Conservation (phyloP, 2,888 invertebrate genomes). For the Nephrotoma appendiculata region DNA sequence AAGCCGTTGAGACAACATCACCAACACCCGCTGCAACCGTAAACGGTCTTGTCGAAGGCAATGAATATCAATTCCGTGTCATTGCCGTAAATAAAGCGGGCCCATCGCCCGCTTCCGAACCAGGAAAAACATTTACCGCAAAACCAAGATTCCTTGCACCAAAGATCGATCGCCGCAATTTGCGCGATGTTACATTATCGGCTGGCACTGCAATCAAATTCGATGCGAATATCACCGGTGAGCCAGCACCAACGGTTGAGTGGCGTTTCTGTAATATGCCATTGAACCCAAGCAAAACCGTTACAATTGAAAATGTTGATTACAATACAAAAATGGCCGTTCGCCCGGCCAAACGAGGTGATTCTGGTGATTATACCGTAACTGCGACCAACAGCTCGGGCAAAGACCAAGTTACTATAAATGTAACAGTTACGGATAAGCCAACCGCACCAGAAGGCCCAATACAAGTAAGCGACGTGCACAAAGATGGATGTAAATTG, state of each 20-base stretch:
- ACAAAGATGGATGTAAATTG: constrained; percentile 83
- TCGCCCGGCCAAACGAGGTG: constrained; percentile 63
- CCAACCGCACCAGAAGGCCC: constrained; percentile 83
- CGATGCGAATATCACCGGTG: constrained; percentile 85
- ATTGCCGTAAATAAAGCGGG: constrained; percentile 93
- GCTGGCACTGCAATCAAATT: constrained; percentile 87
- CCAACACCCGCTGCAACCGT: constrained; percentile 63
- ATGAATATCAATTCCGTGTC: constrained; percentile 93
- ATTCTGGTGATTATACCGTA: constrained; percentile 77
- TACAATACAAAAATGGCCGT: constrained; percentile 79
- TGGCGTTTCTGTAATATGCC: constrained; percentile 82
- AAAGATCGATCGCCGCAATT: constrained; percentile 85
- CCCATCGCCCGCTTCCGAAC: constrained; percentile 78
- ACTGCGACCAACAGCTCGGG: constrained; percentile 79
- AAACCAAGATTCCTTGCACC: constrained; percentile 86
- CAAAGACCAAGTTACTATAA: constrained; percentile 67
- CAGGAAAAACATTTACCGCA: constrained; percentile 71
- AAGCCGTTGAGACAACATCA: constrained; percentile 69
- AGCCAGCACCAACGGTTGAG: constrained; percentile 85
- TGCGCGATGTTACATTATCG: constrained; percentile 80
- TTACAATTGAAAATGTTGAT: constrained; percentile 68
- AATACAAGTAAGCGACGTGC: constrained; percentile 72
- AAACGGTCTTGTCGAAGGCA: constrained; percentile 86
- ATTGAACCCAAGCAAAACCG: constrained; percentile 51
- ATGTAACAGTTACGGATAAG: constrained; percentile 74